phyloP scores from a whole-genome alignment of 2,113 vertebrate species.

The Chloropsis cyanopogon region DNA sequence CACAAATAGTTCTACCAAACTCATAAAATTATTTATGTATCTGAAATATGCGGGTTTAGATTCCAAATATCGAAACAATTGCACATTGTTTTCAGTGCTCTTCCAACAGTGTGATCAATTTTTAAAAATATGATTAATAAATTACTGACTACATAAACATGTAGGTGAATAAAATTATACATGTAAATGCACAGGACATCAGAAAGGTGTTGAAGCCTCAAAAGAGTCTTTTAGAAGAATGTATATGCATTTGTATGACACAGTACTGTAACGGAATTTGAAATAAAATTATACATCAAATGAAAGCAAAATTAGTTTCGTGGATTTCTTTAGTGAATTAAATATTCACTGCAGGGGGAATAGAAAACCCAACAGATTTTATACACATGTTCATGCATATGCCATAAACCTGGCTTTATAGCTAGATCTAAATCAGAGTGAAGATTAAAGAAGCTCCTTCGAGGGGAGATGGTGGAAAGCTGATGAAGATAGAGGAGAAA shows the following conservation, averaged over 20 bases:
- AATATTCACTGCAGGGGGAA: not conserved
- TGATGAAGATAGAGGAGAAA: not conserved
- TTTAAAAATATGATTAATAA: not conserved
- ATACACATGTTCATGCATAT: not conserved
- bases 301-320: not conserved
- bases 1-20: not conserved
- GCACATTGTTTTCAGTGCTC: not conserved
- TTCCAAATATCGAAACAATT: not conserved
- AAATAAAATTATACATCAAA: not conserved
- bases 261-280: not conserved
- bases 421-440: not conserved
- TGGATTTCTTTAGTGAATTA: not conserved
- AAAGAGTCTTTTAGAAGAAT: not conserved
- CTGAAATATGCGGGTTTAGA: not conserved
- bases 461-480: not conserved
- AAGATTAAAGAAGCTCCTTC: not conserved
- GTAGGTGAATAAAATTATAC: not conserved
- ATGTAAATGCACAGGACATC: not conserved
- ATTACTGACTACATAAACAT: not conserved
- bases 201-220: not conserved
- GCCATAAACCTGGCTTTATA: not conserved
- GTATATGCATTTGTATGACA: not conserved
- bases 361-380: not conserved
- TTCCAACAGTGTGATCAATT: fast-evolving
- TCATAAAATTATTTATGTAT: not conserved